phyloP scores from a whole-genome alignment of 2,113 vertebrate genomes.

The Halcyon malimbica region DNA sequence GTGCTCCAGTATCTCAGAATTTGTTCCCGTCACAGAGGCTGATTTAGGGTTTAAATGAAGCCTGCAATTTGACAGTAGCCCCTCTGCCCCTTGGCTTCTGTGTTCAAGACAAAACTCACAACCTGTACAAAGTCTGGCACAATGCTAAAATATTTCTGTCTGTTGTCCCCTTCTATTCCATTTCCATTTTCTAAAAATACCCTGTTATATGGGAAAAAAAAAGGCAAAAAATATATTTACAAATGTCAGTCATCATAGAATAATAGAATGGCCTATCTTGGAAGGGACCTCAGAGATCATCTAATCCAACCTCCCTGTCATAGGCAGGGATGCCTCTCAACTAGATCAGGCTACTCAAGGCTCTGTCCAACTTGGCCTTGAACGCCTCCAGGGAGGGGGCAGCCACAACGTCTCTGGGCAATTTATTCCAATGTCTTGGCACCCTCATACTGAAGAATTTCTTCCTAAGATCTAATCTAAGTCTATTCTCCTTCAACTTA shows the following conservation, averaged over 20 bases:
- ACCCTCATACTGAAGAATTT: too few species aligned
- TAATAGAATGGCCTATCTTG: too few species aligned
- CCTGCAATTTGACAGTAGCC: background rate
- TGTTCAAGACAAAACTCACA: background rate
- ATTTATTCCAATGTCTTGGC: too few species aligned
- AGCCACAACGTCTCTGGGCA: too few species aligned
- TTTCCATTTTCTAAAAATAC: background rate
- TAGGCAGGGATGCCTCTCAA: too few species aligned
- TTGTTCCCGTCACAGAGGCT: conserved; percentile 8
- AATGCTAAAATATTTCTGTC: background rate
- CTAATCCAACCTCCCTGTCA: too few species aligned
- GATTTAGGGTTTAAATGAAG: conserved; percentile 12
- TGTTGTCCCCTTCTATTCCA: background rate
- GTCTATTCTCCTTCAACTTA: too few species aligned
- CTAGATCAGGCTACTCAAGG: too few species aligned
- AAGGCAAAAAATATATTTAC: rapidly evolving
- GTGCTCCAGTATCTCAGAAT: conserved; percentile 5
- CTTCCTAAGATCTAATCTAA: too few species aligned
- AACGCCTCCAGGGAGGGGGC: too few species aligned
- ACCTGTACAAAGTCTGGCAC: background rate
- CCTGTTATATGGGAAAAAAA: background rate
- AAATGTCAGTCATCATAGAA: background rate
- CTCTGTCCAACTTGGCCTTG: too few species aligned
- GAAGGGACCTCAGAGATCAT: too few species aligned
- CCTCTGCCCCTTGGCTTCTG: background rate